Evolutionary conservation across 2,797 vertebrate species (phyloP), one percentile per base, ranked within the genome.

Genomic region (Hippocampus kuda): DNA sequence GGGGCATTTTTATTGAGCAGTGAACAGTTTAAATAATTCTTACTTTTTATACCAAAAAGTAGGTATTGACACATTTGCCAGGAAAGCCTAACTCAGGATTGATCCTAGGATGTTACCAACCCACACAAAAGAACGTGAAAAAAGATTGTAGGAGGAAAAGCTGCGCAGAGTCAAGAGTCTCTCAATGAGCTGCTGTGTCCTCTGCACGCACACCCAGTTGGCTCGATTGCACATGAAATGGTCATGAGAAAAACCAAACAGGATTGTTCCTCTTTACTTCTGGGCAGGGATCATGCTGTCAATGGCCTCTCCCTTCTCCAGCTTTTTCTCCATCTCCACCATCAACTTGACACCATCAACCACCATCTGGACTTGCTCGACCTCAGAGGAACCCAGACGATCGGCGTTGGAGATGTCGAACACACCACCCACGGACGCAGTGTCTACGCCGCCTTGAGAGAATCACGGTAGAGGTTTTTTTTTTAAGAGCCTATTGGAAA

Each of bases 301-400:
- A 11, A 98, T 93, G 79, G 92, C 49, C 77, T 94, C 92, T 72
- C 93, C 93, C 87, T 98, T 97, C 86, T 98, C 96, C 83, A 98
- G 90, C 80, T 94, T 94, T 93, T 98, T 98, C 91, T 98, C 96
- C 95, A 98, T 96, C 89, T 96, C 95, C 48, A 98, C 83, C 95
- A 98, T 96, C 65, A 98, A 92, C 84, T 98, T 98, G 71, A 98
- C 96, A 0, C 96, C 96, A 11, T 98, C 96, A 30, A 98, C 96
- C 89, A 98, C 96, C 90, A 97, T 82, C 92, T 98, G 96, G 75
- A 98, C 96, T 86, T 98, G 96, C 0, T 89, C 69, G 11, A 98
- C 96, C 89, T 98, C 96, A 0, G 96, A 98, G 76, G 92, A 97
- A 71, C 96, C 96, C 88, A 98, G 84, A 65, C 96, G 93, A 70